Evolutionary conservation across 1,140 invertebrate genomes (phyloP).

Genomic region (Akabosia matsudoensis): DNA sequence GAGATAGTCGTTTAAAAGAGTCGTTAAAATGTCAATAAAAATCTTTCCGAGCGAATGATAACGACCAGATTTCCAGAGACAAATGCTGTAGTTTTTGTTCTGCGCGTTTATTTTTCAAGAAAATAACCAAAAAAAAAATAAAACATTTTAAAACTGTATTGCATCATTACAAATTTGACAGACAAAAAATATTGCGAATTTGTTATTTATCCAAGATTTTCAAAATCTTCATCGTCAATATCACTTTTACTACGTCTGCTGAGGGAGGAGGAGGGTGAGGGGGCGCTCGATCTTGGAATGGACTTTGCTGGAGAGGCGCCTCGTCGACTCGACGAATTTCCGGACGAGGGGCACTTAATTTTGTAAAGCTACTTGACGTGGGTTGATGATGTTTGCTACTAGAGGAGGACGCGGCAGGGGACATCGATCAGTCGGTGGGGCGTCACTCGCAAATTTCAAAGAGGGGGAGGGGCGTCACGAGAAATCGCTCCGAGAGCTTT

Average conservation of each 20-base stretch:
- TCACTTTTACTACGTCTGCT: conserved; percentile 30
- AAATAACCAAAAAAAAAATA: no score
- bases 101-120: no score
- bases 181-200: no score
- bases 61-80: no score
- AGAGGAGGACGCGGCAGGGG: no score
- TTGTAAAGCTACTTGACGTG: not conserved
- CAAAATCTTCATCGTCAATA: conserved; percentile 45
- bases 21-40: no score
- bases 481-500: conserved; percentile 40
- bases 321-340: not conserved
- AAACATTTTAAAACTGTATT: no score
- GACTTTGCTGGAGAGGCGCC: not conserved
- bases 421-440: conserved; percentile 30
- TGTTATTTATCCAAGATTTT: conserved; percentile 43
- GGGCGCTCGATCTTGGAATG: conserved; percentile 20
- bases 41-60: no score
- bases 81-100: no score
- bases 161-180: no score
- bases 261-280: conserved; percentile 26
- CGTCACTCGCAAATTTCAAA: conserved; percentile 46
- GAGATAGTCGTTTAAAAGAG: no score
- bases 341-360: not conserved
- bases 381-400: not conserved
- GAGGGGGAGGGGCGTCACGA: conserved; percentile 28